Evolutionary conservation across 1,140 invertebrate genomes (phyloP).

Genomic region (Macrosteles quadrilineatus): DNA sequence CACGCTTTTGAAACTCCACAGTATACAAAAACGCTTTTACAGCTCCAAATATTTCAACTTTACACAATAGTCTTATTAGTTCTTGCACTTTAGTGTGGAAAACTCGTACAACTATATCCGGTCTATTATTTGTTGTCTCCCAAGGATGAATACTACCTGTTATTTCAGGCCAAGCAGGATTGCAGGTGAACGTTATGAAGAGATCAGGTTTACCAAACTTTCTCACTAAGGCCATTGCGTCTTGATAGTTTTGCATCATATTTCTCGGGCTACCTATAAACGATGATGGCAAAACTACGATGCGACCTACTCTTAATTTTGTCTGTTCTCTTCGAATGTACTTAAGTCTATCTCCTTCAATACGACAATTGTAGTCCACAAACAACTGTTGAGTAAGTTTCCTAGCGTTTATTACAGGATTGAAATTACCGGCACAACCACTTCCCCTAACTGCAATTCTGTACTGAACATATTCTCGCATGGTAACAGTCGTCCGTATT

Average conservation of each 20-base stretch:
- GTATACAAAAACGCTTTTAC: neutral
- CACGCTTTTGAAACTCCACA: too few species aligned
- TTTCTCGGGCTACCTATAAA: neutral
- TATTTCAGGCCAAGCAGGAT: too few species aligned
- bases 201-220: too few species aligned
- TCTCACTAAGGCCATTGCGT: neutral
- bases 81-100: neutral
- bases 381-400: slow-evolving; percentile 2
- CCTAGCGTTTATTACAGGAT: slow-evolving; percentile 6
- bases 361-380: slow-evolving; percentile 7
- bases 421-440: too few species aligned
- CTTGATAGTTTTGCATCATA: too few species aligned
- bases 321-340: too few species aligned
- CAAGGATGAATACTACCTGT: neutral
- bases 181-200: too few species aligned
- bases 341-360: slow-evolving; percentile 10
- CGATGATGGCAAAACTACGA: neutral
- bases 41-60: neutral
- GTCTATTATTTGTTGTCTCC: neutral
- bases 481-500: neutral
- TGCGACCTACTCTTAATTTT: slow-evolving; percentile 4
- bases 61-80: neutral
- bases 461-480: too few species aligned
- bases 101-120: neutral
- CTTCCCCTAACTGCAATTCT: too few species aligned